Evolutionary conservation across 2,113 vertebrate genomes (phyloP), one percentile per base, ranked within the genome.

Genomic region (Sylvia atricapilla): DNA sequence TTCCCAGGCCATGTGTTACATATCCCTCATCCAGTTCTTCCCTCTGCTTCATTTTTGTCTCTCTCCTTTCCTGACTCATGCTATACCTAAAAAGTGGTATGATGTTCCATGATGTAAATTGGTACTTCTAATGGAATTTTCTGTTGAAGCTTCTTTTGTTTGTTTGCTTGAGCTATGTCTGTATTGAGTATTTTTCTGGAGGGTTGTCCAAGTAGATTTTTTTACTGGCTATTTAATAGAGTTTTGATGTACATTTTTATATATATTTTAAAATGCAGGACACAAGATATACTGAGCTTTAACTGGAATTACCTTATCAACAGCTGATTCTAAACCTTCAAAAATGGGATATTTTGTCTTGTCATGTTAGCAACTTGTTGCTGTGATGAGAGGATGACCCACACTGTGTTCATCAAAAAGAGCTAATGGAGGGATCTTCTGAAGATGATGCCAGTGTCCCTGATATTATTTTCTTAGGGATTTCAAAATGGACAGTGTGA

Each of bases 401-500:
- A n/a, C 7, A 12, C 41, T 49, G 37, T 52, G 43, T 59, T 94
- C 78, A 53, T 78, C 30, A 2, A 46, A 46, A 79, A 85, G 80
- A 90, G 87, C 83, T 78, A 85, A 76, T 15, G 18, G 76, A 91
- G 91, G n/a, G 73, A 62, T 58, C 83, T 94, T 91, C 52, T 56
- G 79, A 63, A 94, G 73, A 87, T 82, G 62, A 49, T 96, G 76
- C 92, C 82, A 78, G 33, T 75, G 73, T 81, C 33, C 76, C 73
- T 62, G 56, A 73, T 89, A 44, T 68, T 95, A 63, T 93, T 93
- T 97, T 91, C 60, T 33, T 63, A 89, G 87, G 79, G 55, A 93
- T 92, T 97, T 74, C 84, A 25, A 64, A 80, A 84, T 47, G 70
- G 87, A 72, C 52, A 88, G 46, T 43, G 66, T 90, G 90, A 90